These are phyloP conservation scores for Monoplex corrugatus DNA, from an alignment of 2,888 invertebrate genomes.

Conservation along the genomic window DNA sequence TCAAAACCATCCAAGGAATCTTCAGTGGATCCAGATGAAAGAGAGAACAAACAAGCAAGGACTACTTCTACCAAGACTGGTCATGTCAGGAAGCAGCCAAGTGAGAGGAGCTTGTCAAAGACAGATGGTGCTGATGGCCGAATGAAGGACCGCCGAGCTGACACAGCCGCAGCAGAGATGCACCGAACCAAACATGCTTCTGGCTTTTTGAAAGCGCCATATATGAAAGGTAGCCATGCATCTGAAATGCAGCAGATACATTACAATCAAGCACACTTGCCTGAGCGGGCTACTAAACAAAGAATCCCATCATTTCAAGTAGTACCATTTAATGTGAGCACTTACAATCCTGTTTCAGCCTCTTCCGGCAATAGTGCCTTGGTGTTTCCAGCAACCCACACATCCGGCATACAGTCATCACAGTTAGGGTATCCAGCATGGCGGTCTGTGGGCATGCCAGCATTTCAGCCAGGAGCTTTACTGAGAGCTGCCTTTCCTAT, in stretches of 20 bases:
- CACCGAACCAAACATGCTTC: neutral
- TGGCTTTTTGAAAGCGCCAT: neutral
- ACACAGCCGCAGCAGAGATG: neutral
- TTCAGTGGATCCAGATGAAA: neutral
- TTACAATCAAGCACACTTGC: neutral
- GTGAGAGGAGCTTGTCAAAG: neutral
- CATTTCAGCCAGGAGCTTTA: no score
- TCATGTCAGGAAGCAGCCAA: neutral
- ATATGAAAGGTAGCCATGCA: neutral
- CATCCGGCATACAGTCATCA: no score
- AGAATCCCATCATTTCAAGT: neutral
- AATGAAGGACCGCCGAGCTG: neutral
- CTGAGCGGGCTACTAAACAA: neutral
- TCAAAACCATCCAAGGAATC: neutral
- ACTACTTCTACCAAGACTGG: neutral
- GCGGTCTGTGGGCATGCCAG: no score
- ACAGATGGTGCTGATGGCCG: neutral
- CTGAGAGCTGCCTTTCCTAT: no score
- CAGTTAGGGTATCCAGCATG: no score
- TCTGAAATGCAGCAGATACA: neutral
- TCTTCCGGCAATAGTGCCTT: neutral
- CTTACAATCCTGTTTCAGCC: neutral
- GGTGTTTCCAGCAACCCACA: neutral
- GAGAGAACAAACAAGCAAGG: neutral
- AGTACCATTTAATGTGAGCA: neutral